phyloP scores from a whole-genome alignment of 2,113 vertebrate species.

The Sphaerodactylus townsendi region DNA sequence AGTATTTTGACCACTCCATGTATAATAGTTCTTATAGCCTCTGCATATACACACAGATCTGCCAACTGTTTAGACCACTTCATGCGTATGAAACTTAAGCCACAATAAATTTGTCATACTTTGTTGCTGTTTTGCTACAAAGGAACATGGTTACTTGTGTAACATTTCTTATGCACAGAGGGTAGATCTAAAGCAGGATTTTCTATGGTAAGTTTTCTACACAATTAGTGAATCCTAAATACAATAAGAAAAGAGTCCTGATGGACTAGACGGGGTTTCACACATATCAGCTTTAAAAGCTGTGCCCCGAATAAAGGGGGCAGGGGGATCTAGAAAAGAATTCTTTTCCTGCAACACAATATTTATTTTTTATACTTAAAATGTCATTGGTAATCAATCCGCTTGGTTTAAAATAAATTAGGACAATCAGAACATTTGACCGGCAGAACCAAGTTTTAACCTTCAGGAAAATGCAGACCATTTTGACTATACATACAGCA shows the following conservation, averaged over 20 bases:
- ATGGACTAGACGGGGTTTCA: not conserved
- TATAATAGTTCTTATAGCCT: not conserved
- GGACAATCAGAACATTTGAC: slow-evolving; percentile 27
- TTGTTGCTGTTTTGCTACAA: no score
- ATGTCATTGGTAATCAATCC: slow-evolving; percentile 28
- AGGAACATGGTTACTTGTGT: not conserved
- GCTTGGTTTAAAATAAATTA: not conserved
- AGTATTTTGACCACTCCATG: not conserved
- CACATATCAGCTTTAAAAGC: not conserved
- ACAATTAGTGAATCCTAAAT: no score
- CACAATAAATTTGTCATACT: no score
- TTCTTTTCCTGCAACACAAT: not conserved
- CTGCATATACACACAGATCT: not conserved
- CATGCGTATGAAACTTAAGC: not conserved
- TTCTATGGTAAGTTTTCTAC: not conserved
- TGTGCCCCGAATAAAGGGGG: not conserved
- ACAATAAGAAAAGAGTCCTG: not conserved
- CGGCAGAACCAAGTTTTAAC: not conserved
- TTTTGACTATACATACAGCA: slow-evolving; percentile 79
- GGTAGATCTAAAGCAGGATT: not conserved
- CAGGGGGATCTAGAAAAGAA: not conserved
- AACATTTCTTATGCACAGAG: not conserved
- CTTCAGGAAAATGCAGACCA: slow-evolving; percentile 13
- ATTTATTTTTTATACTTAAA: slow-evolving; percentile 3
- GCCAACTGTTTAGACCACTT: not conserved